Conservation (phyloP, 2,113 vertebrate species). For the Emberiza fucata region DNA sequence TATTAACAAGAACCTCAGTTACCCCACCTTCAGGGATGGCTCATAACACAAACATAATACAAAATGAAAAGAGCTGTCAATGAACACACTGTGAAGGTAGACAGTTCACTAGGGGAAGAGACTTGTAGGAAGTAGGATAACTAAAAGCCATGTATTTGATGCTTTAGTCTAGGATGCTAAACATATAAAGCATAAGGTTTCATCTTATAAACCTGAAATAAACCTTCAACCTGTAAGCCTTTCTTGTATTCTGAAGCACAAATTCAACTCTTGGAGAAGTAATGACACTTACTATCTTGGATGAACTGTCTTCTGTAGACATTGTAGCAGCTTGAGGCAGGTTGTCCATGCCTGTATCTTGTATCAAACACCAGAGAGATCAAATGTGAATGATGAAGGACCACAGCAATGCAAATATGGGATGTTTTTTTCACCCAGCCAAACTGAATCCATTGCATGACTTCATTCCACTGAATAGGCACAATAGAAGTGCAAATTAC, state of each 20-base stretch:
- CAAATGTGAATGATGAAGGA: not conserved
- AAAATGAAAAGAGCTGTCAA: not conserved
- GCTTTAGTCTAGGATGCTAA: not conserved
- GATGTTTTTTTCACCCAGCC: not conserved
- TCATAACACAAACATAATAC: not conserved
- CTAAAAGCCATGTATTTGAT: not conserved
- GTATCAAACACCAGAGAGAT: not conserved
- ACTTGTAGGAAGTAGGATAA: not conserved
- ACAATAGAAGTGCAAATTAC: not conserved
- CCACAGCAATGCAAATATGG: not conserved
- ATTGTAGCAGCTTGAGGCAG: not conserved
- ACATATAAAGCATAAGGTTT: not conserved
- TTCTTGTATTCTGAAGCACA: not conserved
- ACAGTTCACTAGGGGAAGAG: not conserved
- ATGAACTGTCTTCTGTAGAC: not conserved
- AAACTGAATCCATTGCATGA: not conserved
- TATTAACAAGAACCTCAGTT: not conserved
- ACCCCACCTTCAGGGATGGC: not conserved
- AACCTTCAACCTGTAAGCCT: not conserved
- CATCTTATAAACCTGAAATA: not conserved
- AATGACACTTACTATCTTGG: not conserved
- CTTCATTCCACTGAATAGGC: not conserved
- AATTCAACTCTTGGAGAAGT: not conserved
- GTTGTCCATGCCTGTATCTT: not conserved
- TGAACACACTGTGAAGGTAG: not conserved